Conservation (phyloP, 2,888 invertebrate genomes). For the Julus scanicus region DNA sequence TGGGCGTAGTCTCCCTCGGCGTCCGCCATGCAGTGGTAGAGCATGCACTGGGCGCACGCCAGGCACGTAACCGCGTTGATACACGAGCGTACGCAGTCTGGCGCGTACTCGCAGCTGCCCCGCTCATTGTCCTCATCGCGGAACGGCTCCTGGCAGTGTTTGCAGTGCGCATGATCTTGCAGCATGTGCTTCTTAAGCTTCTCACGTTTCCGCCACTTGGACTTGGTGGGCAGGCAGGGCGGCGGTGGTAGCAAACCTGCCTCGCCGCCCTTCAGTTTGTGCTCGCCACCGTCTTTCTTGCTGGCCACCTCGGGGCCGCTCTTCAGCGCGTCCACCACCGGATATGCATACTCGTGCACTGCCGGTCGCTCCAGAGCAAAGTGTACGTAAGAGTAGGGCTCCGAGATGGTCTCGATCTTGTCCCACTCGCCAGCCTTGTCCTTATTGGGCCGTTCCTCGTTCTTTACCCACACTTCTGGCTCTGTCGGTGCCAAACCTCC, state of each 20-base stretch:
- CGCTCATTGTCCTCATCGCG: slow-evolving; percentile 84
- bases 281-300: slow-evolving; percentile 31
- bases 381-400: slow-evolving; percentile 82
- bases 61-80: slow-evolving; percentile 87
- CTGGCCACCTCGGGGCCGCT: slow-evolving; percentile 57
- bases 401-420: slow-evolving; percentile 59
- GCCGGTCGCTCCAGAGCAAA: slow-evolving; percentile 72
- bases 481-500: slow-evolving; percentile 58
- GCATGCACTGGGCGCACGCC: slow-evolving; percentile 86
- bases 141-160: slow-evolving; percentile 72
- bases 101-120: slow-evolving; percentile 79
- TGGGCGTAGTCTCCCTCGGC: slow-evolving; percentile 87
- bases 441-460: slow-evolving; percentile 61
- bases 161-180: slow-evolving; percentile 65
- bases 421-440: slow-evolving; percentile 48
- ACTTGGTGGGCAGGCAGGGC: slow-evolving; percentile 65
- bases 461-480: slow-evolving; percentile 44
- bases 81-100: slow-evolving; percentile 82
- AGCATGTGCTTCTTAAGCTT: slow-evolving; percentile 58
- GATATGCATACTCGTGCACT: slow-evolving; percentile 89
- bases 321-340: slow-evolving; percentile 71
- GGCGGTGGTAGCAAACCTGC: slow-evolving; percentile 67
- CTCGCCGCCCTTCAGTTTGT: background rate
- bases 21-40: slow-evolving; percentile 94
- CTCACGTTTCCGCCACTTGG: slow-evolving; percentile 62